Evolutionary conservation across 2,888 invertebrate genomes (phyloP).

Genomic region (Argyresthia albistria): DNA sequence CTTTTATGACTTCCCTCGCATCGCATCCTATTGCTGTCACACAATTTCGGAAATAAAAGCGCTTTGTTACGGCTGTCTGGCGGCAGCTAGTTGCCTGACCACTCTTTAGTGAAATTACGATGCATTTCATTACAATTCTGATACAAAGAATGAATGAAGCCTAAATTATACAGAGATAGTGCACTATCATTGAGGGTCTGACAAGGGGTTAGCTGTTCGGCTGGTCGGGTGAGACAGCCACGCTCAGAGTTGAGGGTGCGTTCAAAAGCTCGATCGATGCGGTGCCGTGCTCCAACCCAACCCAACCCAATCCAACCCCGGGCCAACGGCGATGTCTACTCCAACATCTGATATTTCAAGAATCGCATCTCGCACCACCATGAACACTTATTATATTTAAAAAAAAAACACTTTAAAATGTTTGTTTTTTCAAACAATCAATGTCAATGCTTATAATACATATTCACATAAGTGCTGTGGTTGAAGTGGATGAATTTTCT

Average conservation of each 20-base stretch:
- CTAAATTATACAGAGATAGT: not conserved
- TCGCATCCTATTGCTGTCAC: not conserved
- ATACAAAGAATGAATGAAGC: not conserved
- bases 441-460: not conserved
- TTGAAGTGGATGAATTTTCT: not conserved
- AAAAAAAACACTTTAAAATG: not conserved
- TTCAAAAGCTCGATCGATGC: constrained; percentile 62
- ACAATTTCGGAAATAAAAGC: not conserved
- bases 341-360: no score
- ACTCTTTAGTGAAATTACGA: no score
- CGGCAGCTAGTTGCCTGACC: no score
- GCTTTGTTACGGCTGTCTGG: no score
- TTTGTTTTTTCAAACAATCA: not conserved
- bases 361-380: not conserved
- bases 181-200: constrained; percentile 15
- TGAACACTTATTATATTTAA: not conserved
- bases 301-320: constrained; percentile 41
- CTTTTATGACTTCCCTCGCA: not conserved
- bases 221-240: constrained; percentile 25
- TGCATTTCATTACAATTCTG: no score
- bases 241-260: constrained; percentile 55
- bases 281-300: constrained; percentile 37
- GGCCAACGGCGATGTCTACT: constrained; percentile 1
- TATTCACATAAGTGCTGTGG: not conserved
- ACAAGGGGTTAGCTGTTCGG: constrained; percentile 32